Base-by-base conservation (phyloP, 53 echinoderm and acorn worm species). In the Zoroaster sp. region DNA sequence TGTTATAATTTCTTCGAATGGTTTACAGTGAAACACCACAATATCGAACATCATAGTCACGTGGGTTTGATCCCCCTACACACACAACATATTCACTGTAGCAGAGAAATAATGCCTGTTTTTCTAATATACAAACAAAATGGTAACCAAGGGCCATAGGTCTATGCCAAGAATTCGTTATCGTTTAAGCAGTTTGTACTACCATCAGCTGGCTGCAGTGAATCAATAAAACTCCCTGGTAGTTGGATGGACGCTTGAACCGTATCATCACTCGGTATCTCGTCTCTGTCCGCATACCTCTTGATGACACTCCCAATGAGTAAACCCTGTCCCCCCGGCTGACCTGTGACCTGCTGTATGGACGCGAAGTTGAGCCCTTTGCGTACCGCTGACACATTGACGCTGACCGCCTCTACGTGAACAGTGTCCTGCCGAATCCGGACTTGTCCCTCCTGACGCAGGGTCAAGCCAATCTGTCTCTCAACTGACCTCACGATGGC, bases 331-430 rank as follows among this genome's bases (percentile, higher is more conserved):
- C 7, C 59, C 17, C 45, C 17, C 35, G 47, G 34, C 21, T 59
- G 28, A 2, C 35, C 23, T 9, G n/a, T n/a, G n/a, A n/a, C n/a
- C n/a, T 54, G 77, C 44, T 47, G 66, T 12, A 88, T 17, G 20
- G 47, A 25, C 2, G 45, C 47, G 33, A 67, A 45, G 14, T 35
- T 67, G 0, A 74, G 73, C 51, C 38, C 72, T 32, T 53, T 33
- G 9, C 37, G 18, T 0, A 20, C 41, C 73, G 59, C 68, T 17
- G 10, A 42, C 21, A 30, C 40, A 10, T 77, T 51, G 17, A 89
- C 46, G 35, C 78, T 70, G 53, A 78, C 69, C 23, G 80, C 89
- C 55, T 71, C 42, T 1, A 89, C 89, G 36, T 89, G 89, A 13
- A 89, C 47, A 13, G 80, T 35, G 12, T 72, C 59, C 52, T 51